phyloP scores from a whole-genome alignment of 2,797 vertebrate genomes.

The Podarcis siculus region DNA sequence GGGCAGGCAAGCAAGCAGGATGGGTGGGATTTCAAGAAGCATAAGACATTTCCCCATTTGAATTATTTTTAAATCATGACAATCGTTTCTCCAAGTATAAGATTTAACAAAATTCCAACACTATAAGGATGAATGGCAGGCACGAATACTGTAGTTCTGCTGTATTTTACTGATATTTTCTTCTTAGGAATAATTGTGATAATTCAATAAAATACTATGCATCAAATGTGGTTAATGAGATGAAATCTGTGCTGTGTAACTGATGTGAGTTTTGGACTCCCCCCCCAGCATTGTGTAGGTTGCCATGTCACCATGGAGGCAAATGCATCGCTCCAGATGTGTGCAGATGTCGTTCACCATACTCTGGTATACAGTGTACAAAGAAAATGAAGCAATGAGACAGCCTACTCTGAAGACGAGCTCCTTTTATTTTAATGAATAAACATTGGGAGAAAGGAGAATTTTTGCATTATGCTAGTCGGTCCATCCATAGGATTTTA shows the following conservation, averaged over 20 bases:
- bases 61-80: background rate
- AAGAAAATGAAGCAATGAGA: constrained; percentile 78
- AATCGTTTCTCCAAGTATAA: background rate
- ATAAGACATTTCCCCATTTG: background rate
- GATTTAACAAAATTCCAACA: background rate
- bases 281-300: constrained; percentile 80
- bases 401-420: constrained; percentile 50
- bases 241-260: constrained; percentile 24
- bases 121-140: background rate
- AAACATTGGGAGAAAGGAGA: background rate
- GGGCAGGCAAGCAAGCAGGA: too few species aligned
- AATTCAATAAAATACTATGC: constrained; percentile 6
- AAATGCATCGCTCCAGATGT: constrained; percentile 86
- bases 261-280: constrained; percentile 37
- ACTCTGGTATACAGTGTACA: constrained; percentile 81
- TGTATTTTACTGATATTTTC: constrained; percentile 60
- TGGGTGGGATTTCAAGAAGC: background rate
- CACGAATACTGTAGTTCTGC: constrained; percentile 46
- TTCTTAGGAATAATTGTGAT: constrained; percentile 46
- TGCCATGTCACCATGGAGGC: constrained; percentile 83
- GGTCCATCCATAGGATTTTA: constrained; percentile 29
- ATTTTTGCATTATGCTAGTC: background rate
- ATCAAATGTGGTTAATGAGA: background rate
- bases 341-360: constrained; percentile 82
- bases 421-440: constrained; percentile 12